phyloP scores from a whole-genome alignment of 2,797 vertebrate species.

The Tympanoctomys barrerae region DNA sequence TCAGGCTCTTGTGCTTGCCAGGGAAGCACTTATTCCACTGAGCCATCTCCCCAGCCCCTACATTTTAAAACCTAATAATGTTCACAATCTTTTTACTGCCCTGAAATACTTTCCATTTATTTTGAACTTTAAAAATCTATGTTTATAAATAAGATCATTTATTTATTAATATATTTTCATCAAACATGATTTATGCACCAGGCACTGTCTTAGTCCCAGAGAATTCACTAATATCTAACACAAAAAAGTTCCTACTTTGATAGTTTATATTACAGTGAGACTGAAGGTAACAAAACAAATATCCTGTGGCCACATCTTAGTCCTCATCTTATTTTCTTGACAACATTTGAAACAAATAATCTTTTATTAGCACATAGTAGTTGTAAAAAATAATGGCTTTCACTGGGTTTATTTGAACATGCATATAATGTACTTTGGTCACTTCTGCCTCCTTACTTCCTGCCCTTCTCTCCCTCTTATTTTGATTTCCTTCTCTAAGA shows the following conservation, averaged over 20 bases:
- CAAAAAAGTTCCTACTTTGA: background rate
- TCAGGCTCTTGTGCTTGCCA: no score
- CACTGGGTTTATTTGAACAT: background rate
- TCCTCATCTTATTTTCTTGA: background rate
- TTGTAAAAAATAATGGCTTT: background rate
- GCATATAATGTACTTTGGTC: background rate
- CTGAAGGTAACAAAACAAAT: background rate
- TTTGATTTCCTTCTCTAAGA: background rate
- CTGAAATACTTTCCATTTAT: background rate
- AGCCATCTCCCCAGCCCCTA: no score
- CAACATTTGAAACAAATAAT: background rate
- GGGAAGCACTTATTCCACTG: no score
- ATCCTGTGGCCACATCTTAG: background rate
- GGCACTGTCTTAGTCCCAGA: background rate
- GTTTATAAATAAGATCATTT: background rate
- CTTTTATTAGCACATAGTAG: background rate
- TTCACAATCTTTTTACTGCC: background rate
- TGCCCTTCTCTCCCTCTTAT: background rate
- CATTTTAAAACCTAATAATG: background rate
- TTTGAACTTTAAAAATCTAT: slow-evolving; percentile 24
- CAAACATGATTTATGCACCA: background rate
- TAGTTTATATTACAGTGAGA: background rate
- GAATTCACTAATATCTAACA: slow-evolving; percentile 38
- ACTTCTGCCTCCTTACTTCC: background rate
- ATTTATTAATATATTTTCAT: slow-evolving; percentile 30